Percentiles rank a stretch among this genome's conserved stretches.
Conservation (phyloP, 2,113 vertebrate genomes). For the Natator depressus region DNA sequence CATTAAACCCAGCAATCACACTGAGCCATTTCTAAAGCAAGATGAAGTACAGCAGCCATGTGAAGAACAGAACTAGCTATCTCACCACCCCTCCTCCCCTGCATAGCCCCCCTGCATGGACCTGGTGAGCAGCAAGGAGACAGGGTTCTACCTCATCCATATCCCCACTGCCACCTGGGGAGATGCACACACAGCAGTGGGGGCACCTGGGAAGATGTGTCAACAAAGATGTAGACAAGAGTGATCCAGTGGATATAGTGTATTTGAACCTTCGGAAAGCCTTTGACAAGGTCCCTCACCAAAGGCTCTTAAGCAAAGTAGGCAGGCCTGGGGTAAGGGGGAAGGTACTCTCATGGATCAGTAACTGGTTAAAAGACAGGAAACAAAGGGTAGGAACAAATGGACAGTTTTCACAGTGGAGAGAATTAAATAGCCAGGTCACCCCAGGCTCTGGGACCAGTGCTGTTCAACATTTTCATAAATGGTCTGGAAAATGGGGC, state of each 20-base stretch:
- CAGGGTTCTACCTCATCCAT: not conserved
- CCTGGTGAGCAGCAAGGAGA: not conserved
- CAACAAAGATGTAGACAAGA: not conserved
- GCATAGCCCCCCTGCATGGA: not conserved
- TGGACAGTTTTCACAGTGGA: not conserved
- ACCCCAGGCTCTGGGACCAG: not conserved
- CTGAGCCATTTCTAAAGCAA: conserved; percentile 68
- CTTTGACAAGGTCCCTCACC: not conserved
- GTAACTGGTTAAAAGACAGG: not conserved
- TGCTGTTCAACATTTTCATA: not conserved
- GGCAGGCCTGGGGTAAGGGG: not conserved
- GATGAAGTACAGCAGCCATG: conserved; percentile 70
- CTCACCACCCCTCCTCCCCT: not conserved
- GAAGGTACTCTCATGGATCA: too few species aligned
- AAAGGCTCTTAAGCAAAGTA: not conserved
- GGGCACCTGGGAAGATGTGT: not conserved
- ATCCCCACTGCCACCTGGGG: not conserved
- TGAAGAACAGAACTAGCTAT: conserved; percentile 32
- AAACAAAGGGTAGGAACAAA: not conserved
- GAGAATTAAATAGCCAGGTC: not conserved
- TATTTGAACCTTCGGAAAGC: not conserved
- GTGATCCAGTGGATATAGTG: not conserved
- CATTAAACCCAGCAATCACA: conserved; percentile 77
- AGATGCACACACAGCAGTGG: not conserved
- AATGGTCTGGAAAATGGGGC: not conserved